A percentile compares a stretch with the other conserved stretches of the same genome.
These are phyloP conservation scores for Platichthys stellatus DNA, from an alignment of 2,113 vertebrate species.

Conservation along the genomic window DNA sequence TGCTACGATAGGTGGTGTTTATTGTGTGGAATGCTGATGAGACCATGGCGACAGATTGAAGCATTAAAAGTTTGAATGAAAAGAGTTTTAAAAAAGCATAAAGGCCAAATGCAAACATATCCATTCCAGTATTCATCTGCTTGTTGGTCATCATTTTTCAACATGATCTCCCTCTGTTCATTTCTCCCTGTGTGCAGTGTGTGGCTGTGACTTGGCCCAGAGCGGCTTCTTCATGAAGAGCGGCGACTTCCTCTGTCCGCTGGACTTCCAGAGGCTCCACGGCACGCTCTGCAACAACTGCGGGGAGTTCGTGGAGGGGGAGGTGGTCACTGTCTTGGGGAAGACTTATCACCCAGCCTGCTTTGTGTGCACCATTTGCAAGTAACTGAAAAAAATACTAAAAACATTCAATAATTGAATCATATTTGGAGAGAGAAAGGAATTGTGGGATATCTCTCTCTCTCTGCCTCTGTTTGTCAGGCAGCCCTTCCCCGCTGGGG, in stretches of 20 bases:
- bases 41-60: background rate
- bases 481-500: constrained; percentile 92
- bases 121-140: too few species aligned
- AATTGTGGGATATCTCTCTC: background rate
- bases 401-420: background rate
- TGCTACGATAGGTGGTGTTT: background rate
- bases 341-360: constrained; percentile 96
- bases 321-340: constrained; percentile 94
- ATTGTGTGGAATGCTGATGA: background rate
- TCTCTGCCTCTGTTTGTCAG: constrained; percentile 73
- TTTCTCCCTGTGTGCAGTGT: constrained; percentile 79
- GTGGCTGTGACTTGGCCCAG: constrained; percentile 93
- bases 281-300: constrained; percentile 93
- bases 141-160: too few species aligned
- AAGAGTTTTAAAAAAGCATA: too few species aligned
- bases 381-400: constrained; percentile 76
- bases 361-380: constrained; percentile 95
- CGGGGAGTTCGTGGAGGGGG: constrained; percentile 93
- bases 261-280: constrained; percentile 96
- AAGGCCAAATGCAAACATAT: too few species aligned
- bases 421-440: background rate
- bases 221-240: constrained; percentile 95
- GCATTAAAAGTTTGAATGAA: too few species aligned
- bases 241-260: constrained; percentile 93
- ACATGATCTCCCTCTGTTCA: too few species aligned